phyloP scores from a whole-genome alignment of 2,888 invertebrate genomes.

The Stomorhina lunata region DNA sequence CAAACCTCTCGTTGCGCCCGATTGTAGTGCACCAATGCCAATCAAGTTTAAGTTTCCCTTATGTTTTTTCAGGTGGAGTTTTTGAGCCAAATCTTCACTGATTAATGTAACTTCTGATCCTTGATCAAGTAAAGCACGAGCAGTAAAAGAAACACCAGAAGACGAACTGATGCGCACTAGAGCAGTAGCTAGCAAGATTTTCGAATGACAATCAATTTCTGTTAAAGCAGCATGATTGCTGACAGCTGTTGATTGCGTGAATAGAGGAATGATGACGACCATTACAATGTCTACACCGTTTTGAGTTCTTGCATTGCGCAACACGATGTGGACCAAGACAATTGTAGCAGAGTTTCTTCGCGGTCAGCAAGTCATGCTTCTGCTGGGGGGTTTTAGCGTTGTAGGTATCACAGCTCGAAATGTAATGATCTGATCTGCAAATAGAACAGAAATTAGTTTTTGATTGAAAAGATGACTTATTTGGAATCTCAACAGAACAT shows the following conservation, averaged over 20 bases:
- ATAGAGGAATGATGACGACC: slow-evolving; percentile 23
- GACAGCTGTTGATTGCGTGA: slow-evolving; percentile 6
- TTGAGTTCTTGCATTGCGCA: slow-evolving; percentile 13
- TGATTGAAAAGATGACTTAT: slow-evolving; percentile 10
- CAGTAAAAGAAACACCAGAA: background rate
- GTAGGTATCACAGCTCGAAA: slow-evolving; percentile 22
- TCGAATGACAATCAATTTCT: background rate
- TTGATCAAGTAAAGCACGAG: slow-evolving; percentile 21
- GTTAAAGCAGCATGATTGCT: slow-evolving; percentile 8
- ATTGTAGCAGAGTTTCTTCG: slow-evolving; percentile 12
- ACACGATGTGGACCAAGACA: slow-evolving; percentile 24
- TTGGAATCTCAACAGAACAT: slow-evolving; percentile 5
- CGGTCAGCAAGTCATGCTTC: background rate
- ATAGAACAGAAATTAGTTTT: slow-evolving; percentile 15
- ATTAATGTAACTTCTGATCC: slow-evolving; percentile 25
- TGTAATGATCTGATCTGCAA: slow-evolving; percentile 36
- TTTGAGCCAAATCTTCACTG: slow-evolving; percentile 1
- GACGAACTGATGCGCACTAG: background rate
- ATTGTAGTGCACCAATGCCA: slow-evolving; percentile 5
- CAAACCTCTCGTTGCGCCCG: background rate
- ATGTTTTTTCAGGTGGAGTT: background rate
- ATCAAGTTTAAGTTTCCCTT: slow-evolving; percentile 12
- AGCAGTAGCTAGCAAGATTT: slow-evolving; percentile 11
- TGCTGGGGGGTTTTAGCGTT: background rate
- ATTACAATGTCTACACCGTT: slow-evolving; percentile 9